Evolutionary conservation across 1,140 invertebrate genomes (phyloP).

Genomic region (Lucilia sericata): DNA sequence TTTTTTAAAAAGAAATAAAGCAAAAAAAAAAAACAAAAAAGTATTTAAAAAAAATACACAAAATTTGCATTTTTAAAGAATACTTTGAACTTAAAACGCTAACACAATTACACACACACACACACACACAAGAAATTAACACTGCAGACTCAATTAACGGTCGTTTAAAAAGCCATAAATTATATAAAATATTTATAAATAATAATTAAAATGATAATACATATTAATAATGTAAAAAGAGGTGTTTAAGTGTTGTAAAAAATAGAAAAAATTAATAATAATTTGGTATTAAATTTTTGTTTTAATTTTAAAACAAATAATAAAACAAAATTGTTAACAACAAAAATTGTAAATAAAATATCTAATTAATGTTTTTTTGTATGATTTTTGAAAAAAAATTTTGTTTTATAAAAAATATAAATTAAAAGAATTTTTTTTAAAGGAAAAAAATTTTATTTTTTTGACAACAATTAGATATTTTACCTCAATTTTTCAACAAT

Average conservation of each 20-base stretch:
- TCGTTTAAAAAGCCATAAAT: conserved; percentile 9
- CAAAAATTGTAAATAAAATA: conserved; percentile 35
- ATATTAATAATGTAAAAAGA: not conserved
- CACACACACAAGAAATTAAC: not conserved
- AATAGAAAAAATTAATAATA: not conserved
- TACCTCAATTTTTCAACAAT: conserved; percentile 60
- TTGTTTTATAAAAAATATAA: not conserved
- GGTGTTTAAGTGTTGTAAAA: conserved; percentile 14
- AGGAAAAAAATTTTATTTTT: not conserved
- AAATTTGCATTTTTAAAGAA: conserved; percentile 12
- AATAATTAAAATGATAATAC: not conserved
- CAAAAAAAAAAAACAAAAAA: not conserved
- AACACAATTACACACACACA: not conserved
- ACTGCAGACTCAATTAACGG: conserved; percentile 2
- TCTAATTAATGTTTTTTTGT: conserved; percentile 33
- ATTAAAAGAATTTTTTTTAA: not conserved
- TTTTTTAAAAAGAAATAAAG: not conserved
- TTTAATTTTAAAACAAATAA: not conserved
- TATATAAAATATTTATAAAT: not conserved
- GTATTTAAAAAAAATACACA: not conserved
- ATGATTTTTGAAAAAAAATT: not conserved
- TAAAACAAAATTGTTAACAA: not conserved
- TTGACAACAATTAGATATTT: conserved; percentile 60
- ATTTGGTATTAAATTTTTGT: not conserved
- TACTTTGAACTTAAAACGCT: not conserved